phyloP scores from a whole-genome alignment of 53 echinoderm and acorn worm genomes.

The Arbacia lixula region DNA sequence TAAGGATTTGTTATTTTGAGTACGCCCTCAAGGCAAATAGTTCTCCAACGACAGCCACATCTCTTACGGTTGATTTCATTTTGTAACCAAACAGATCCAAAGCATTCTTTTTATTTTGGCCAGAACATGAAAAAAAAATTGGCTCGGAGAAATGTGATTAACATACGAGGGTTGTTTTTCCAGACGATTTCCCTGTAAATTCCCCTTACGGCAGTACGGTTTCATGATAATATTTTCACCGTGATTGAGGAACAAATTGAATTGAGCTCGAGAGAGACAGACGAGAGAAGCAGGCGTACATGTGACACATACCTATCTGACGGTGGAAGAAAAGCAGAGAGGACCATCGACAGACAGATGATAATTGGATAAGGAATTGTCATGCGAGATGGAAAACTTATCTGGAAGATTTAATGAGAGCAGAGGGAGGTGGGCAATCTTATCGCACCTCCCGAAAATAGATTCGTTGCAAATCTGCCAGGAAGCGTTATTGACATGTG shows the following conservation, averaged over 20 bases:
- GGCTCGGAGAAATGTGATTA: no score
- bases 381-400: neutral
- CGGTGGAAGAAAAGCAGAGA: neutral
- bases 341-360: neutral
- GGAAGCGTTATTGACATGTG: conserved; percentile 2
- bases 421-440: conserved; percentile 5
- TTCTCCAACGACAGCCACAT: no score
- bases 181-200: no score
- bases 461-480: neutral
- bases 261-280: neutral
- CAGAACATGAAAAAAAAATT: no score
- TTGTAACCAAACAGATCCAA: no score
- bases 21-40: no score
- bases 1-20: no score
- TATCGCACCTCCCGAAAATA: conserved; percentile 2
- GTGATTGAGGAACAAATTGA: neutral
- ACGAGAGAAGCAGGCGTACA: neutral
- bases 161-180: no score
- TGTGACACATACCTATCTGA: neutral
- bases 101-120: no score
- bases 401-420: neutral
- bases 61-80: no score
- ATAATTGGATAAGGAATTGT: neutral
- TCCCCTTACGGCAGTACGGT: no score
- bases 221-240: no score